A percentile compares a stretch with the other conserved stretches of the same genome.
Evolutionary conservation across 2,797 vertebrate species (phyloP).

Genomic region (Tenualosa thibaudeaui): DNA sequence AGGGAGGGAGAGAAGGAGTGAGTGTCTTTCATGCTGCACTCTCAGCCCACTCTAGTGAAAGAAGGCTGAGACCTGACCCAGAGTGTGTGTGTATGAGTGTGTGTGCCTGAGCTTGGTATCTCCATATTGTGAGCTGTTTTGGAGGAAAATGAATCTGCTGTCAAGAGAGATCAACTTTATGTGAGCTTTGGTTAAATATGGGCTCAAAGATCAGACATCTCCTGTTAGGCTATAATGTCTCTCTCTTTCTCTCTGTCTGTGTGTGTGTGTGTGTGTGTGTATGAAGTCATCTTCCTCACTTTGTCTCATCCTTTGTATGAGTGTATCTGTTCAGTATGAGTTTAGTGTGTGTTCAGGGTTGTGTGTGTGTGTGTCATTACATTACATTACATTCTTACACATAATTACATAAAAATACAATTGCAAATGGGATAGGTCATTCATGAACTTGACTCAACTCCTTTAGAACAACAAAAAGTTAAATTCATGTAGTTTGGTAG

Average conservation of each 20-base stretch:
- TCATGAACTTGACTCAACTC: no score
- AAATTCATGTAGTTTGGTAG: no score
- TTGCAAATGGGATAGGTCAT: no score
- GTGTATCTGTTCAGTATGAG: no score
- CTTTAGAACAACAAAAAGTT: no score
- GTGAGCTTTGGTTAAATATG: slow-evolving; percentile 61
- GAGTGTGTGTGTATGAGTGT: slow-evolving; percentile 26
- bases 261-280: background rate
- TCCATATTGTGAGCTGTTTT: slow-evolving; percentile 46
- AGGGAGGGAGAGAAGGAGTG: no score
- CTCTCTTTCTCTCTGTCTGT: background rate
- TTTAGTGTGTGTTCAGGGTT: background rate
- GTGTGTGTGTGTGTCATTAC: no score
- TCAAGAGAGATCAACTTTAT: background rate
- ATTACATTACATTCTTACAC: no score
- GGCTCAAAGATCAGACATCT: slow-evolving; percentile 49
- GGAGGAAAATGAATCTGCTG: slow-evolving; percentile 42
- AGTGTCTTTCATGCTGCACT: no score
- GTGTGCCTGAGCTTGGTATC: slow-evolving; percentile 61
- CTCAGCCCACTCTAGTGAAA: background rate
- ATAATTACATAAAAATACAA: no score
- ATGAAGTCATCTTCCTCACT: no score
- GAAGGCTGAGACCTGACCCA: slow-evolving; percentile 61
- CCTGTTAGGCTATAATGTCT: background rate
- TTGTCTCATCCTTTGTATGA: no score